phyloP scores from a whole-genome alignment of 1,140 invertebrate genomes.

The Drosophila navojoa region DNA sequence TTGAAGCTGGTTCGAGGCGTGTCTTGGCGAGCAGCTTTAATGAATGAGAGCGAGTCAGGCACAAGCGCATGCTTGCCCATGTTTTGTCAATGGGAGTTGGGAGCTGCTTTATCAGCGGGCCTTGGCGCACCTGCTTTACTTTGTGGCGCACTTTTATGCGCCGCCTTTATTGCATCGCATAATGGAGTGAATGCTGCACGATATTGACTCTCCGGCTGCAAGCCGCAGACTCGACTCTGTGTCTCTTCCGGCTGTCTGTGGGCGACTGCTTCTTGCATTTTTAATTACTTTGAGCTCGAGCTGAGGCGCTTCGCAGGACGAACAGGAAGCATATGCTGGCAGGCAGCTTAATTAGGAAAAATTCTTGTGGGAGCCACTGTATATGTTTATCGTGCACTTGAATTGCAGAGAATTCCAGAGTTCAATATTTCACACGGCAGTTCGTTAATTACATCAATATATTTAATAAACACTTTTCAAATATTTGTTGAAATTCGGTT shows the following conservation, averaged over 20 bases:
- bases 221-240: neutral
- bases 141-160: conserved; percentile 53
- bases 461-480: conserved; percentile 23
- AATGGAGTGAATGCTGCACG: conserved; percentile 54
- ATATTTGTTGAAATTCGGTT: conserved; percentile 21
- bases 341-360: conserved; percentile 53
- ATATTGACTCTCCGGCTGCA: conserved; percentile 44
- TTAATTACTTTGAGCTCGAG: conserved; percentile 48
- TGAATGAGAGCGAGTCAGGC: conserved; percentile 49
- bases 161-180: conserved; percentile 49
- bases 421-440: neutral
- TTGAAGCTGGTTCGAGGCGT: neutral
- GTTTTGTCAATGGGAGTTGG: conserved; percentile 47
- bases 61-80: conserved; percentile 43
- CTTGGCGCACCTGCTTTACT: conserved; percentile 14
- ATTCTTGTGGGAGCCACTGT: neutral
- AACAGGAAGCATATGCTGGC: conserved; percentile 46
- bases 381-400: neutral
- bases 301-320: conserved; percentile 35
- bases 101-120: conserved; percentile 30
- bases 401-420: neutral
- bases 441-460: conserved; percentile 27
- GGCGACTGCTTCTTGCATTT: conserved; percentile 26
- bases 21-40: conserved; percentile 33
- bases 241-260: conserved; percentile 1